These are phyloP conservation scores for Drosophila testacea DNA, from an alignment of 2,888 invertebrate genomes.

Conservation along the genomic window DNA sequence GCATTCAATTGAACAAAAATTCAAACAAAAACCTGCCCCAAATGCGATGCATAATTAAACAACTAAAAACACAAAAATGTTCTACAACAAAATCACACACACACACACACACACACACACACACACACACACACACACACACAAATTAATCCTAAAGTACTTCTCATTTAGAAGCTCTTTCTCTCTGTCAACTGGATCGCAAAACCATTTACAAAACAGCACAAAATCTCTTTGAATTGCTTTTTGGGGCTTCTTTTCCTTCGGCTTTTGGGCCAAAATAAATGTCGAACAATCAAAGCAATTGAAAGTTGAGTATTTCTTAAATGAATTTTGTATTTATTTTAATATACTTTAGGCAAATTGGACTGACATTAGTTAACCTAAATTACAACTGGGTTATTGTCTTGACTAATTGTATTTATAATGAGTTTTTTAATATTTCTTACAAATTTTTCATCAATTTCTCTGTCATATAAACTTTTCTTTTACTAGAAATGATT, in stretches of 20 bases:
- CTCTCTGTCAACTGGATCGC: constrained; percentile 40
- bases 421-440: no score
- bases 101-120: no score
- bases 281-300: constrained; percentile 10
- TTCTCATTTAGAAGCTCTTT: constrained; percentile 21
- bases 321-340: neutral
- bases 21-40: constrained; percentile 39
- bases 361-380: neutral
- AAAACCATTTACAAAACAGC: constrained; percentile 25
- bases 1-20: constrained; percentile 73
- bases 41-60: constrained; percentile 40
- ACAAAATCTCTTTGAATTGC: constrained; percentile 18
- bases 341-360: neutral
- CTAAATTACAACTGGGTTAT: neutral
- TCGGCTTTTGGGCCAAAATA: neutral
- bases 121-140: neutral
- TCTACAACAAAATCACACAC: no score
- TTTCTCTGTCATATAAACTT: no score
- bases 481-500: no score
- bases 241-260: neutral
- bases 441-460: no score
- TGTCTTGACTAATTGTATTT: no score
- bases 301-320: constrained; percentile 6
- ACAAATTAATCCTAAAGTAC: constrained; percentile 15
- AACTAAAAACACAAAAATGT: constrained; percentile 9